Percentiles rank a stretch among this genome's conserved stretches.
These are phyloP conservation scores for Montifringilla adamsi DNA, from an alignment of 2,113 vertebrate genomes.

Conservation along the genomic window DNA sequence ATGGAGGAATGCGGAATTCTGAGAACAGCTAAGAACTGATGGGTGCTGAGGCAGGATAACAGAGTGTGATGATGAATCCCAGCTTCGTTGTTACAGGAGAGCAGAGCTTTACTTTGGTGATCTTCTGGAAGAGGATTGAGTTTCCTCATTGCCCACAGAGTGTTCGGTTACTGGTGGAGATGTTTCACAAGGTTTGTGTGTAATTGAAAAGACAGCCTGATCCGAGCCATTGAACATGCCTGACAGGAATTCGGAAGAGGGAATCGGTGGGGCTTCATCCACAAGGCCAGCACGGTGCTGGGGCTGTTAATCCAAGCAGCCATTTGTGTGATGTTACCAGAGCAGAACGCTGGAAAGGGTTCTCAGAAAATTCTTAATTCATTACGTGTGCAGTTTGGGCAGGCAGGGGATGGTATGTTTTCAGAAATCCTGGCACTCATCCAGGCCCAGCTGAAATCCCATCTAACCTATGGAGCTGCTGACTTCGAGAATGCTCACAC, in stretches of 20 bases:
- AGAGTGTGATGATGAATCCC: not conserved
- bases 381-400: not conserved
- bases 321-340: not conserved
- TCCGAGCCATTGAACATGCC: not conserved
- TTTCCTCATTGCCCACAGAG: not conserved
- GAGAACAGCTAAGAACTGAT: not conserved
- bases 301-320: not conserved
- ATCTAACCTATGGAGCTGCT: not conserved
- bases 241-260: not conserved
- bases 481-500: not conserved
- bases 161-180: not conserved
- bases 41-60: not conserved
- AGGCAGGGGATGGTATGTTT: not conserved
- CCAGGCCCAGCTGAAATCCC: not conserved
- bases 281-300: not conserved
- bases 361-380: not conserved
- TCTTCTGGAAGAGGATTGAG: not conserved
- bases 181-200: not conserved
- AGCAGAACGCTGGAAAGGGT: not conserved
- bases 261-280: not conserved
- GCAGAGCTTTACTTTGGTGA: not conserved
- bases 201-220: constrained; percentile 34
- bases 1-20: not conserved
- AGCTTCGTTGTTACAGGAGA: not conserved
- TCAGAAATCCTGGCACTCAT: not conserved